Evolutionary conservation across 2,113 vertebrate species (phyloP), one percentile per base, ranked within the genome.

Genomic region (Centropus unirufus): DNA sequence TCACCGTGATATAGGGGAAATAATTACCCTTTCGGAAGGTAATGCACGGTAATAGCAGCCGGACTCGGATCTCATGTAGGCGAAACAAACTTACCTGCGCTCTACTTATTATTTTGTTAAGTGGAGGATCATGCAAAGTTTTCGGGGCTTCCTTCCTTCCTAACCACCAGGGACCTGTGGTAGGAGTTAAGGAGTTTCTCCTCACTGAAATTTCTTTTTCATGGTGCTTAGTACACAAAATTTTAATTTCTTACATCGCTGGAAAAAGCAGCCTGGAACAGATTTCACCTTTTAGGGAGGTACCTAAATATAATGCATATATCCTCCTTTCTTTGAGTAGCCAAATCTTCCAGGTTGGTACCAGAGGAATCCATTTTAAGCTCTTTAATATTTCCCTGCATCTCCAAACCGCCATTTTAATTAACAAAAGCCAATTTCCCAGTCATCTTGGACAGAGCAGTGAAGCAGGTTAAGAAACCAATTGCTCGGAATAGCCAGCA

Each of bases 331-430:
- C 57, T 91, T 63, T 21, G 13, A 67, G 58, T 69, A 68, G n/a
- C 64, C 72, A 72, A 39, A 73, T 93, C 29, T 63, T 88, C 51
- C 54, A 67, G 83, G 63, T 46, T 22, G 2, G 61, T 83, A 92
- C 68, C 57, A 67, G 68, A 85, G 69, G 87, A 92, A 64, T 86
- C 89, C 91, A 89, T 97, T 95, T 95, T 83, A 95, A 96, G 78
- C 70, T 69, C 34, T 55, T 92, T 77, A 86, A 72, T 80, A 94
- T 78, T 77, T 80, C 20, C 63, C 26, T 64, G 47, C 83, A 58
- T 89, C 63, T 92, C 54, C 78, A 84, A 91, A 23, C 83, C 12
- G 14, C 81, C 86, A 76, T 95, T 95, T 97, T 96, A 97, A 97
- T 97, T 96, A 95, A 91, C 52, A 85, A 83, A 91, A 59, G 30